Percentiles rank a stretch among this genome's conserved stretches.
phyloP scores from a whole-genome alignment of 2,113 vertebrate genomes.

The Spermophilus dauricus region DNA sequence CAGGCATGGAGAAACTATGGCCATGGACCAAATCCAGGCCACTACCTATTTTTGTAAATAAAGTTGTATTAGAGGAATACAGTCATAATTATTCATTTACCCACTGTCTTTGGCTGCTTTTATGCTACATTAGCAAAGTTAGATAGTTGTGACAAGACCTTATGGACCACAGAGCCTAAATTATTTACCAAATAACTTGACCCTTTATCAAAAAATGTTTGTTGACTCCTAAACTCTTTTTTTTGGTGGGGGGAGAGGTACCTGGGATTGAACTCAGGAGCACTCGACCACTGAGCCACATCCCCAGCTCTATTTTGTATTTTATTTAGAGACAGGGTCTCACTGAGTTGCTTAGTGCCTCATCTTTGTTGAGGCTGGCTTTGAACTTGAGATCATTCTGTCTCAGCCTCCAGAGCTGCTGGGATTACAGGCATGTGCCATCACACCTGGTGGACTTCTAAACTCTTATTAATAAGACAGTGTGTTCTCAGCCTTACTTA shows the following conservation, averaged over 20 bases:
- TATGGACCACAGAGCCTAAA: not conserved
- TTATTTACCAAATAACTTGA: not conserved
- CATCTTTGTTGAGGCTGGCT: no score
- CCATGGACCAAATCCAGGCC: not conserved
- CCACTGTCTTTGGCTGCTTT: not conserved
- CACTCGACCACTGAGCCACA: no score
- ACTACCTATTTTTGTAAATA: conserved; percentile 30
- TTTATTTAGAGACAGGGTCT: no score
- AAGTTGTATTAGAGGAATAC: conserved; percentile 9
- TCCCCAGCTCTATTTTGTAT: no score
- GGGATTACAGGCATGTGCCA: no score
- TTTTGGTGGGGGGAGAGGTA: no score
- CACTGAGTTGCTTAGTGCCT: no score
- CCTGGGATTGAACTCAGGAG: no score
- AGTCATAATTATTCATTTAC: not conserved
- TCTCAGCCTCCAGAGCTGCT: no score
- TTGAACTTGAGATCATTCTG: no score
- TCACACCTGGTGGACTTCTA: no score
- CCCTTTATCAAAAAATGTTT: not conserved
- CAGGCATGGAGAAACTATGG: not conserved
- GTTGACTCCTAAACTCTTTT: not conserved
- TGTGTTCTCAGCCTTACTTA: conserved; percentile 2
- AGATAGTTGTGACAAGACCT: not conserved
- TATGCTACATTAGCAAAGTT: not conserved
- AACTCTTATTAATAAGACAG: not conserved